phyloP scores from a whole-genome alignment of 2,113 vertebrate genomes.

The Microcebus tavaratra region DNA sequence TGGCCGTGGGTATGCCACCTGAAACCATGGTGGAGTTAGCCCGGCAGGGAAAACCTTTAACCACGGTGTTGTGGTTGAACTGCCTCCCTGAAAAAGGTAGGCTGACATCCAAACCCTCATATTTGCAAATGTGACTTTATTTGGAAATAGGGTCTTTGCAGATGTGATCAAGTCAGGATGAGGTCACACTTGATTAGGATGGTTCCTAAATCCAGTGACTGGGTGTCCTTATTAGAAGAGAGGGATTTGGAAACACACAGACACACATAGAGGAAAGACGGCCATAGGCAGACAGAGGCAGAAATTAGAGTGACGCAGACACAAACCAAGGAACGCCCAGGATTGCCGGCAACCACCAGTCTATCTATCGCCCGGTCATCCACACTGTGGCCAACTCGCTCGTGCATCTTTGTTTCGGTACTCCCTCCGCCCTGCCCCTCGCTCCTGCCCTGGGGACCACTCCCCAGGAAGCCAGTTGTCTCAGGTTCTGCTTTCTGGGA shows the following conservation, averaged over 20 bases:
- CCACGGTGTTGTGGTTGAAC: neutral
- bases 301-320: neutral
- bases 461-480: neutral
- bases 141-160: neutral
- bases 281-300: neutral
- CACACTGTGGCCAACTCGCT: neutral
- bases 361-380: no score
- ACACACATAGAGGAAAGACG: neutral
- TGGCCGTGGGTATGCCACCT: neutral
- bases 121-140: neutral
- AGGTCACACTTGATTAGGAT: neutral
- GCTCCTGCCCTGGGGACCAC: neutral
- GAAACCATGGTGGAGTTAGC: neutral
- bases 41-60: neutral
- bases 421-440: neutral
- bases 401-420: neutral
- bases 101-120: neutral
- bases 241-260: neutral
- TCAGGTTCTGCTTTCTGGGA: neutral
- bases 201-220: neutral
- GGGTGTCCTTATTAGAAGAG: neutral
- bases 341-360: neutral
- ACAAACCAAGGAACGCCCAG: neutral
- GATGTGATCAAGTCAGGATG: neutral
- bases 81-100: neutral